Evolutionary conservation across 2,797 vertebrate species (phyloP).

Genomic region (Onychomys arenicola): DNA sequence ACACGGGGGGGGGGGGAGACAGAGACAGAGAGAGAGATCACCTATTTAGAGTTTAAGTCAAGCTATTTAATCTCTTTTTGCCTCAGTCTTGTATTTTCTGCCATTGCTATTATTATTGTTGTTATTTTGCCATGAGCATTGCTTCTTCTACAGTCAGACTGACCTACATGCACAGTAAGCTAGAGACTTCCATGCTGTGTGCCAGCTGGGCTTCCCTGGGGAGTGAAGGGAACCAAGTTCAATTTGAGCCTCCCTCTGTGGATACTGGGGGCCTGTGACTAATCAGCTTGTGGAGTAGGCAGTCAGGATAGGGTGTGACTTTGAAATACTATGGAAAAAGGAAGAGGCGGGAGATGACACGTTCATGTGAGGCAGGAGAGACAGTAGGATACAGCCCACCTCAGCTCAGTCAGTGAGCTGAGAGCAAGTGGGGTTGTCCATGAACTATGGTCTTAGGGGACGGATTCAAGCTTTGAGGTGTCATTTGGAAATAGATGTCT

Average conservation of each 20-base stretch:
- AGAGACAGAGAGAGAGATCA: no score
- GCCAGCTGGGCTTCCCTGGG: fast-evolving
- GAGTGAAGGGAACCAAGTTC: neutral
- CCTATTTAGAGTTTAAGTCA: neutral
- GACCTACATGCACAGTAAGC: neutral
- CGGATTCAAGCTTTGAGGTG: neutral
- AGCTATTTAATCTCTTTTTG: neutral
- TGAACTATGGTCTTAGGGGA: neutral
- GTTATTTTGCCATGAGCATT: neutral
- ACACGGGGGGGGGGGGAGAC: no score
- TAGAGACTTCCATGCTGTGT: neutral
- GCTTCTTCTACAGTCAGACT: neutral
- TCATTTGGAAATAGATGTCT: neutral
- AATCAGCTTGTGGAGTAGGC: neutral
- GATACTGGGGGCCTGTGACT: neutral
- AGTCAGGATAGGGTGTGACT: neutral
- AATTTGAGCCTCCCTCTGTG: neutral
- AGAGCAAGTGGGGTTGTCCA: neutral
- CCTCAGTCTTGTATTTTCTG: neutral
- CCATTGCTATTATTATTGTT: neutral
- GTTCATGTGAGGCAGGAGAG: neutral
- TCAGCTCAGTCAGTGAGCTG: neutral
- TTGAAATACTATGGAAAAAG: neutral
- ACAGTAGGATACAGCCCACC: neutral
- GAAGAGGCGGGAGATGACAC: neutral